Evolutionary conservation across 2,113 vertebrate genomes (phyloP), one percentile per base, ranked within the genome.

Genomic region (Triplophysa tibetana): DNA sequence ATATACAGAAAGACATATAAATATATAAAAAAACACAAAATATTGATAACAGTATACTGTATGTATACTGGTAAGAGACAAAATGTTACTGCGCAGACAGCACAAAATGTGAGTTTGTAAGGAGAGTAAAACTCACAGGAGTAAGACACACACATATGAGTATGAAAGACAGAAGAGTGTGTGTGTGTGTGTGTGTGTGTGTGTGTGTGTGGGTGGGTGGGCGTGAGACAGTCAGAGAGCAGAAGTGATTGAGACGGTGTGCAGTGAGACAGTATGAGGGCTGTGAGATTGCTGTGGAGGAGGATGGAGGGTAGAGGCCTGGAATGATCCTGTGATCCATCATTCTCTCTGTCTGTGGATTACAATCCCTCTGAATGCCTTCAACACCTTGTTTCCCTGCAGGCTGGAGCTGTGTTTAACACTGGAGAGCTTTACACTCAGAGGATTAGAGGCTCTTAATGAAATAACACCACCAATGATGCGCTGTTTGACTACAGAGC

Each of bases 261-360:
- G 8, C 45, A 52, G 48, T 62, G 48, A 68, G 70, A 81, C 38
- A 66, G 81, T 64, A 67, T 72, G 75, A 54, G 67, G 69, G 38
- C 66, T 45, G 63, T 64, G 76, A 75, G 81, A 77, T 69, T 80
- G 73, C 26, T 58, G 58, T 68, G 23, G 68, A 26, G 73, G 73
- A 77, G 77, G 72, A 66, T 68, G 33, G 60, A 77, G 83, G 48
- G 77, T 54, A 67, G 73, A 69, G 41, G 16, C 41, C 24, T 61
- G 63, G 70, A 65, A 75, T 74, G 78, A 82, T 78, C 78, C 81
- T 65, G 81, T 26, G 84, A 83, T 78, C 73, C 68, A 85, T 83
- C 81, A 83, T 75, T 78, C 56, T 58, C 60, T 70, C 58, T 70
- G 50, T 82, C 66, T 69, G 33, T 29, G 48, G 74, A 69, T 84